Conservation (phyloP, 2,888 invertebrate species). For the Sminthurinus aureus region DNA sequence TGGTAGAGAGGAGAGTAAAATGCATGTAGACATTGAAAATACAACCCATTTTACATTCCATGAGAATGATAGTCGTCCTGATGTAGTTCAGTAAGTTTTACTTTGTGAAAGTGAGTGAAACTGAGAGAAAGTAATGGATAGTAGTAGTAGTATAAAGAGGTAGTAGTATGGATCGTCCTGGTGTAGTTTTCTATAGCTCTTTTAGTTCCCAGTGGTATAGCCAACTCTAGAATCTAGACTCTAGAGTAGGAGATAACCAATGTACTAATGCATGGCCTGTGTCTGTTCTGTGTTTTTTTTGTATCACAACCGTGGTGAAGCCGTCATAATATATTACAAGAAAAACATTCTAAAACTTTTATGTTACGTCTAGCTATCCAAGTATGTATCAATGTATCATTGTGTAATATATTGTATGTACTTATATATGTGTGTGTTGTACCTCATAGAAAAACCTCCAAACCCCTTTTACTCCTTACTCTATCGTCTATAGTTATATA, state of each 20-base stretch:
- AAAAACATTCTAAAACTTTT: background rate
- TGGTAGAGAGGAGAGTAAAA: background rate
- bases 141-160: background rate
- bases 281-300: constrained; percentile 12
- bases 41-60: too few relatives aligned
- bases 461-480: too few relatives aligned
- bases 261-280: constrained; percentile 15
- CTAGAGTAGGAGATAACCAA: too few relatives aligned
- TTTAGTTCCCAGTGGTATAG: too few relatives aligned
- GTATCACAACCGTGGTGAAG: constrained; percentile 31
- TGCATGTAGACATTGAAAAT: background rate
- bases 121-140: background rate
- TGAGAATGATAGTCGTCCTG: background rate
- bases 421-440: too few relatives aligned
- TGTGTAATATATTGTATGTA: too few relatives aligned
- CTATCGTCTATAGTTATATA: too few relatives aligned
- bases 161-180: background rate
- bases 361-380: too few relatives aligned
- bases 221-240: too few relatives aligned
- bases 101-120: background rate
- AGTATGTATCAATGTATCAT: background rate
- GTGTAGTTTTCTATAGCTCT: too few relatives aligned
- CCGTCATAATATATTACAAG: background rate
- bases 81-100: background rate
- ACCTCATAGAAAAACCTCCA: background rate